phyloP scores from a whole-genome alignment of 2,888 invertebrate genomes.

The Hypomecis atomaria region DNA sequence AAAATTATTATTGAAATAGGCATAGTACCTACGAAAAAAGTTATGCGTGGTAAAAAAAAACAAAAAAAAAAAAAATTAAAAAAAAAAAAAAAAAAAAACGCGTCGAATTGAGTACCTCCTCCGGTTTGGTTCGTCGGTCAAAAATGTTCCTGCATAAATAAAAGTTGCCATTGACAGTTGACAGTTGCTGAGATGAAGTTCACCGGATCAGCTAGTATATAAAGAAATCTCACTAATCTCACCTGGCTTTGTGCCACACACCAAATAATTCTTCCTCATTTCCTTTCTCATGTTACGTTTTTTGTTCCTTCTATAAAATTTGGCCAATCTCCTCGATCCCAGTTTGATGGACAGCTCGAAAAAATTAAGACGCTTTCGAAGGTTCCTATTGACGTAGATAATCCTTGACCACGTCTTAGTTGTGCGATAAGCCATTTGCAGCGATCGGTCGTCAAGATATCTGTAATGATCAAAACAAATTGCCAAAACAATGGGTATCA shows the following conservation, averaged over 20 bases:
- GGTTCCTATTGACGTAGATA: constrained; percentile 58
- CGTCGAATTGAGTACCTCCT: too few relatives aligned
- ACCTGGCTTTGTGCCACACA: constrained; percentile 53
- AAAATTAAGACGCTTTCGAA: constrained; percentile 61
- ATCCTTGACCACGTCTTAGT: constrained; percentile 64
- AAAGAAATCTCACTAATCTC: too few relatives aligned
- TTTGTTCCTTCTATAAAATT: constrained; percentile 58
- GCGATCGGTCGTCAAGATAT: constrained; percentile 64
- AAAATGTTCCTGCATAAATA: too few relatives aligned
- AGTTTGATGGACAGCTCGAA: constrained; percentile 64
- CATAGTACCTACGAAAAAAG: too few relatives aligned
- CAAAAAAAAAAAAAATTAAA: too few relatives aligned
- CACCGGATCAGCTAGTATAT: too few relatives aligned
- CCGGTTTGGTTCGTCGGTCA: too few relatives aligned
- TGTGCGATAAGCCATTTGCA: constrained; percentile 57
- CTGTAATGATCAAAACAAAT: constrained; percentile 46
- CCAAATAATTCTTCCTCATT: constrained; percentile 57
- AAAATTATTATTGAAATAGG: too few relatives aligned
- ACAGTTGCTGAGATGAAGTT: too few relatives aligned
- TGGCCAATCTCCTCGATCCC: constrained; percentile 64
- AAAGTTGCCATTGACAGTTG: too few relatives aligned
- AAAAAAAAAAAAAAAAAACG: too few relatives aligned
- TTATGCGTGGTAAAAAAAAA: too few relatives aligned
- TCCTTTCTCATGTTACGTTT: constrained; percentile 48
- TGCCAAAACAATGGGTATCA: not conserved